A percentile compares a stretch with the other conserved stretches of the same genome.
phyloP scores from a whole-genome alignment of 2,888 invertebrate species.

The Herminia tarsipennalis region DNA sequence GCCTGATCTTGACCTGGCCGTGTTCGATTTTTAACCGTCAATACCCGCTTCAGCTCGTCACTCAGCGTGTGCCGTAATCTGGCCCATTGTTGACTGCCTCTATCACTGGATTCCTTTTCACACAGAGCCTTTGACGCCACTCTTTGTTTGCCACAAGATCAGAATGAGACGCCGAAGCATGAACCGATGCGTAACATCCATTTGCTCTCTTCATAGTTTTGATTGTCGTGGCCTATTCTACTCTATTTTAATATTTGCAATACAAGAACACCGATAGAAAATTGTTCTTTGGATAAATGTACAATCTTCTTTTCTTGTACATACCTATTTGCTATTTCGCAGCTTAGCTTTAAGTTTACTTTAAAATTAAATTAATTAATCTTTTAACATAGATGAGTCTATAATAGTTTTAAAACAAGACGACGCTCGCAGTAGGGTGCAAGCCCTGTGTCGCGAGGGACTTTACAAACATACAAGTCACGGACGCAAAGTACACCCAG shows the following conservation, averaged over 20 bases:
- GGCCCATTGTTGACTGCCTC: slow-evolving; percentile 84
- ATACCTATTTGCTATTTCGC: slow-evolving; percentile 1
- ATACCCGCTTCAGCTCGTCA: slow-evolving; percentile 34
- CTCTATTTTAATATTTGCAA: slow-evolving; percentile 40
- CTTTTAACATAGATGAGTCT: too few species aligned
- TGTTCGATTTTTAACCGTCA: too few species aligned
- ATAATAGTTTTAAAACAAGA: too few species aligned
- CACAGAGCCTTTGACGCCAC: slow-evolving; percentile 80
- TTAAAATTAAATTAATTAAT: too few species aligned
- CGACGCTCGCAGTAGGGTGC: too few species aligned
- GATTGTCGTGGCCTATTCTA: slow-evolving; percentile 52
- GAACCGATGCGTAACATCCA: slow-evolving; percentile 77
- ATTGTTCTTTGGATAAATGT: slow-evolving; percentile 3
- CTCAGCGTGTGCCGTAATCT: slow-evolving; percentile 60
- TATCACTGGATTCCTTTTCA: slow-evolving; percentile 84
- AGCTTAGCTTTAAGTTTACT: background rate
- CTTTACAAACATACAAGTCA: too few species aligned
- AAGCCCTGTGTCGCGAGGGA: too few species aligned
- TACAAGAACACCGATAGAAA: slow-evolving; percentile 7
- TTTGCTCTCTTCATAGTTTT: slow-evolving; percentile 55
- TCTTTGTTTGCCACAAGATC: slow-evolving; percentile 82
- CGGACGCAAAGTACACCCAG: too few species aligned
- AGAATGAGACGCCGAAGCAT: slow-evolving; percentile 74
- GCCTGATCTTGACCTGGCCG: too few species aligned
- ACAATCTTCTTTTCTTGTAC: slow-evolving; percentile 3